Evolutionary conservation across 2,888 invertebrate species (phyloP), one percentile per base, ranked within the genome.

Genomic region (Amblyteles armatorius): DNA sequence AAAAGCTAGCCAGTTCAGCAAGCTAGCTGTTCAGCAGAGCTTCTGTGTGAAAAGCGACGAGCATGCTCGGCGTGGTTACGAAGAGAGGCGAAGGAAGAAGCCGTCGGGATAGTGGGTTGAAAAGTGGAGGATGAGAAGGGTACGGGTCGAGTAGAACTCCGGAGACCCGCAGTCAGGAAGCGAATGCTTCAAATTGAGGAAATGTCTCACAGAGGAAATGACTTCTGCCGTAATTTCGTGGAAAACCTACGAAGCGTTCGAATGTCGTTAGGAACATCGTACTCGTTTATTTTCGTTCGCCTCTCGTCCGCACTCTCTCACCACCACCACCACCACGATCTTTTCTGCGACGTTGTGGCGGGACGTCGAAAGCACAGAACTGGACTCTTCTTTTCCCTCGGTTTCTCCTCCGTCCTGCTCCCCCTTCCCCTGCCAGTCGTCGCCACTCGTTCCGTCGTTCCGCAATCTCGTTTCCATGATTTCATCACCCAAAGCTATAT

Each of bases 131-230:
- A 79, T 77, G 76, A 55, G 76, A 82, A 36, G 71, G 63, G 65
- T 79, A 57, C 55, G 69, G 29, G 77, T 65, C 52, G 33, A 82
- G 79, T 77, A 68, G 67, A 77, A 73, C 72, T 79, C 72, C 76
- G 60, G 67, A 26, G 22, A 68, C 76, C 76, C 63, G 36, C 48
- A 77, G 74, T 36, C 83, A 85, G 84, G 74, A 86, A 87, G 85
- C 82, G 85, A 84, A 86, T 82, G 68, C 80, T 79, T 86, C 83
- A 85, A 88, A 88, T 89, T 89, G 87, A 87, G 85, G 87, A 88
- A 89, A 88, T 86, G 87, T 84, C 78, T 87, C 71, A 79, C 81
- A 52, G 84, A 85, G 85, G 88, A 88, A 89, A 88, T 88, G 80
- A 88, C 87, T 84, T 88, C 76, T 80, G 78, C 78, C 69, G 86